Evolutionary conservation across 2,888 invertebrate genomes (phyloP), one percentile per base, ranked within the genome.

Genomic region (Chloroclysta siterata): DNA sequence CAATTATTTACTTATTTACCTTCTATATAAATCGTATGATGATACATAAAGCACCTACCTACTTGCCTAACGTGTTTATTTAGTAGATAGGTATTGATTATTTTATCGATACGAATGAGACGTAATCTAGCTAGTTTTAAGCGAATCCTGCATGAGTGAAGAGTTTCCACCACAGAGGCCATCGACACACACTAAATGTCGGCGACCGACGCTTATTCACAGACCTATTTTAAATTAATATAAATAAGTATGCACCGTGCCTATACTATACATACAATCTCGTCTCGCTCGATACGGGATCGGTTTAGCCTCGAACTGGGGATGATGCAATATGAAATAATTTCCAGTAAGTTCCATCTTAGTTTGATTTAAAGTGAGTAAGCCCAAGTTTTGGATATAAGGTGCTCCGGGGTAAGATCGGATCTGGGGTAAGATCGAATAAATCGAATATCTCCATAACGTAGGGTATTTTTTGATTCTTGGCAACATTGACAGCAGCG

Each of bases 201-300:
- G 53, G 47, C 50, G 53, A 53, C 48, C 50, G 39, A 39, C 47
- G 63, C 63, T 65, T 64, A 67, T 59, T 63, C 68, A 66, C 59
- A 59, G 60, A 61, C 53, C 68, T 69, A 69, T 69, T 69, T 66
- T 69, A 55, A 67, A 62, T 56, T 53, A 62, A 55, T 61, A 57
- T 55, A 63, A 39, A 58, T 63, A 61, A 60, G 51, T 44, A 41
- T 54, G 48, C 42, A 29, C 55, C 28, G 28, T 55, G 33, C 55
- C 29, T 17, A 14, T 42, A 22, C 22, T 22, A 22, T 22, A 46
- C 11, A 5, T 17, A 53, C 55, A 48, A 52, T 60, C 60, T 56
- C 59, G 56, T 46, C 48, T 42, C 53, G 41, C 60, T 56, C 59
- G 56, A 53, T 53, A 55, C 53, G 41, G 56, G 39, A 60, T 64